These are phyloP conservation scores for Ostrea denselamellosa DNA, from an alignment of 1,140 invertebrate genomes.

Conservation along the genomic window DNA sequence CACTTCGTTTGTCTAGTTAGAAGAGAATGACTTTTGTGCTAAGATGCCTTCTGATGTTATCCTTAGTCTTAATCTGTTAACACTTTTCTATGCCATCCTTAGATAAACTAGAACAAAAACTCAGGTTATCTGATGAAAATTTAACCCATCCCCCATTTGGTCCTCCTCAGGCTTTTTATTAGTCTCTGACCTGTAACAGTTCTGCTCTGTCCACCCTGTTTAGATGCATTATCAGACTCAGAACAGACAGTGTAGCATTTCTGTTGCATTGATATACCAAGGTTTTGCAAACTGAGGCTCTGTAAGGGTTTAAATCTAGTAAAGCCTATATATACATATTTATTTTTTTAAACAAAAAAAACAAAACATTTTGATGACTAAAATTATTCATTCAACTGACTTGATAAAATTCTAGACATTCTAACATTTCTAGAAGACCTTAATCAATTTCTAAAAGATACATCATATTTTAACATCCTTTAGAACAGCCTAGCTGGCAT, in stretches of 20 bases:
- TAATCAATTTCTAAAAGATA: background rate
- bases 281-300: background rate
- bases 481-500: background rate
- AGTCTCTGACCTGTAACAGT: slow-evolving; percentile 23
- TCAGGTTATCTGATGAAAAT: background rate
- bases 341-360: background rate
- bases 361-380: background rate
- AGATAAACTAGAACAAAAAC: slow-evolving; percentile 38
- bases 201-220: background rate
- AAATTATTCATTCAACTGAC: background rate
- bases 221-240: background rate
- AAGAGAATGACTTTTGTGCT: slow-evolving; percentile 30
- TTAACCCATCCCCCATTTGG: background rate
- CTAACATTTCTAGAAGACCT: background rate
- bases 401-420: background rate
- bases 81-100: slow-evolving; percentile 37
- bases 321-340: background rate
- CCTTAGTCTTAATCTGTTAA: slow-evolving; percentile 14
- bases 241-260: slow-evolving; percentile 10
- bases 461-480: background rate
- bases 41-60: slow-evolving; percentile 23
- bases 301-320: background rate
- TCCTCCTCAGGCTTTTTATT: background rate
- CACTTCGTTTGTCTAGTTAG: background rate
- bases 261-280: background rate